Conservation (phyloP, 1,140 invertebrate species). For the Aplysia californica region DNA sequence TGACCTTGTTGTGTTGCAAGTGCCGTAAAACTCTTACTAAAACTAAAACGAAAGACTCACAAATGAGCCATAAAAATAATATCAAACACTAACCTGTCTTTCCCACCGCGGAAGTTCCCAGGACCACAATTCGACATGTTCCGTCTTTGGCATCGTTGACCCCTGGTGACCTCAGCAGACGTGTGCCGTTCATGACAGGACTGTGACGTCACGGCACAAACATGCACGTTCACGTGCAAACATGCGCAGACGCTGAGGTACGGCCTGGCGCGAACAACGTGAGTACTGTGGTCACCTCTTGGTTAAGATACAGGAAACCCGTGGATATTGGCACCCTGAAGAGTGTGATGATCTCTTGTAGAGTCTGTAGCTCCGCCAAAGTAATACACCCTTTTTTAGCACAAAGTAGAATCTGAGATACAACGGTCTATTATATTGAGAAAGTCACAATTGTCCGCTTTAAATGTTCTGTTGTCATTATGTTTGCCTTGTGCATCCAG, state of each 20-base stretch:
- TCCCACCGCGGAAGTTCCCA: constrained; percentile 44
- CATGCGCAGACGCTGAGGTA: neutral
- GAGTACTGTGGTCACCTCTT: neutral
- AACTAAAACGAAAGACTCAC: neutral
- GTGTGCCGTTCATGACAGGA: constrained; percentile 22
- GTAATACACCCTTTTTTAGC: no score
- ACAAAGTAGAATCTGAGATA: no score
- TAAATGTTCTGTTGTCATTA: no score
- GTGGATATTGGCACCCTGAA: neutral
- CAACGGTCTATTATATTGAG: no score
- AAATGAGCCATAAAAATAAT: neutral
- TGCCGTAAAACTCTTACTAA: neutral
- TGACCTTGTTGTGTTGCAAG: no score
- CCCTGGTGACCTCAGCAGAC: constrained; percentile 14
- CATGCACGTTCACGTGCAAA: neutral
- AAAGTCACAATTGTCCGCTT: no score
- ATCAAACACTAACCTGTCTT: constrained; percentile 43
- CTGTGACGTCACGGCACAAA: neutral
- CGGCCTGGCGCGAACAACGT: neutral
- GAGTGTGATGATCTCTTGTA: neutral
- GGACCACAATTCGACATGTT: constrained; percentile 41
- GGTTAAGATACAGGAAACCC: neutral
- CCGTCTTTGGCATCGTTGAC: constrained; percentile 26
- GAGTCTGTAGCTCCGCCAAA: neutral
- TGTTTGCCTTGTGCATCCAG: no score